Percentiles rank a stretch among this genome's conserved stretches.
Conservation (phyloP, 2,113 vertebrate genomes). For the Cavia aperea region DNA sequence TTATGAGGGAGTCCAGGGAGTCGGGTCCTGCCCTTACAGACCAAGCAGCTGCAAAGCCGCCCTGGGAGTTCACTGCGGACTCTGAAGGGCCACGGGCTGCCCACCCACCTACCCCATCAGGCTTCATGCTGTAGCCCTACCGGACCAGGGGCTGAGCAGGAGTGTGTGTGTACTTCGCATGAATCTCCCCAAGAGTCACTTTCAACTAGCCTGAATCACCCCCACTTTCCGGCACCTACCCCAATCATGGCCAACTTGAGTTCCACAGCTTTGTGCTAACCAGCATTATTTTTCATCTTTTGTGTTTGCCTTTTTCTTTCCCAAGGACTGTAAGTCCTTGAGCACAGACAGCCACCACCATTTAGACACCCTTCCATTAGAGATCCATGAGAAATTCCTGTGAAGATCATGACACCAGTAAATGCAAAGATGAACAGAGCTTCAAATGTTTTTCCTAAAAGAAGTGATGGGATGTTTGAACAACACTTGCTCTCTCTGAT, state of each 20-base stretch:
- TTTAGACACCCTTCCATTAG: not conserved
- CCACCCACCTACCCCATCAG: not conserved
- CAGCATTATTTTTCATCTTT: not conserved
- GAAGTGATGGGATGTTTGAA: not conserved
- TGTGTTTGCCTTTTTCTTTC: conserved; percentile 36
- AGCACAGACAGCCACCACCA: not conserved
- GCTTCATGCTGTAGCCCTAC: not conserved
- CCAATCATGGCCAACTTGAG: not conserved
- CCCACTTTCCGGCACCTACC: not conserved
- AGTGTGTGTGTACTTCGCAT: not conserved
- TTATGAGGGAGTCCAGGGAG: conserved; percentile 47
- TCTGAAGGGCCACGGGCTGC: not conserved
- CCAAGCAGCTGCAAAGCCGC: conserved; percentile 50
- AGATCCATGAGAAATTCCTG: not conserved
- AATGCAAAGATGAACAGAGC: not conserved
- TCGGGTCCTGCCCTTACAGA: not conserved
- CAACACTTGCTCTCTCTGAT: not conserved
- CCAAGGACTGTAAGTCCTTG: not conserved
- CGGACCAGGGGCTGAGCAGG: not conserved
- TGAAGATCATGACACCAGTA: not conserved
- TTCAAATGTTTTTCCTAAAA: not conserved
- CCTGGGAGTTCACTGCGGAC: not conserved
- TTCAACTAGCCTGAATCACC: not conserved
- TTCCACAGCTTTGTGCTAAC: not conserved
- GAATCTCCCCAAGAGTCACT: not conserved